Conservation (phyloP, 1,140 invertebrate species). For the Macrostomum lignano region DNA sequence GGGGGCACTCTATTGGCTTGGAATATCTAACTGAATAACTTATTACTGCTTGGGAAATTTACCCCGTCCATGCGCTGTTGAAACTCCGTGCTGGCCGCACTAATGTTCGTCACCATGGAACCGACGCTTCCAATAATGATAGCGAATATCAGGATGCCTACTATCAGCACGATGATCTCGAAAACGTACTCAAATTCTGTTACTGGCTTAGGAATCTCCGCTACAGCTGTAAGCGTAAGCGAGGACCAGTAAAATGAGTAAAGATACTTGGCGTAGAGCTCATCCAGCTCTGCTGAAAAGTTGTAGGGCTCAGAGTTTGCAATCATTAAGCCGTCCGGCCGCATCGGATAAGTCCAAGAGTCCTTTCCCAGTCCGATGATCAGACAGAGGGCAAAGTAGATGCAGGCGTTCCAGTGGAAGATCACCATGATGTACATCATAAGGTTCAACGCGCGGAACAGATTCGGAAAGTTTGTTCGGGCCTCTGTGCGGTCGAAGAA, state of each 20-base stretch:
- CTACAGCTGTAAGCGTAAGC: slow-evolving; percentile 69
- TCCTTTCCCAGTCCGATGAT: slow-evolving; percentile 62
- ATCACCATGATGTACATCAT: slow-evolving; percentile 59
- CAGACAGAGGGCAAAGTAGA: slow-evolving; percentile 66
- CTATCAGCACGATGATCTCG: slow-evolving; percentile 18
- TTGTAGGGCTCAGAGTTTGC: no score
- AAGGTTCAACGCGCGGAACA: slow-evolving; percentile 25
- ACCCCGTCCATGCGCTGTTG: slow-evolving; percentile 40
- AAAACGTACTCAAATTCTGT: slow-evolving; percentile 14
- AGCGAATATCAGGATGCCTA: slow-evolving; percentile 26
- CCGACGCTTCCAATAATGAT: slow-evolving; percentile 32
- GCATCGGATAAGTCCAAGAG: slow-evolving; percentile 58
- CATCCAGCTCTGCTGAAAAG: no score
- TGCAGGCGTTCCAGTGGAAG: slow-evolving; percentile 81
- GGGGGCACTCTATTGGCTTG: no score
- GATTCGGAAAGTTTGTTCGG: slow-evolving; percentile 56
- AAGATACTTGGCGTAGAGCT: slow-evolving; percentile 21
- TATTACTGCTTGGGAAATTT: no score
- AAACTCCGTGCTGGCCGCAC: slow-evolving; percentile 50
- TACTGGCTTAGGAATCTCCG: slow-evolving; percentile 25
- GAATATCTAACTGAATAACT: no score
- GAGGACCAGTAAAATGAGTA: slow-evolving; percentile 91
- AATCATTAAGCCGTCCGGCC: slow-evolving; percentile 9
- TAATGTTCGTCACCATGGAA: slow-evolving; percentile 89
- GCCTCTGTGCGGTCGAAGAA: slow-evolving; percentile 66